phyloP scores from a whole-genome alignment of 2,888 invertebrate species.

The Dynastes tityus region DNA sequence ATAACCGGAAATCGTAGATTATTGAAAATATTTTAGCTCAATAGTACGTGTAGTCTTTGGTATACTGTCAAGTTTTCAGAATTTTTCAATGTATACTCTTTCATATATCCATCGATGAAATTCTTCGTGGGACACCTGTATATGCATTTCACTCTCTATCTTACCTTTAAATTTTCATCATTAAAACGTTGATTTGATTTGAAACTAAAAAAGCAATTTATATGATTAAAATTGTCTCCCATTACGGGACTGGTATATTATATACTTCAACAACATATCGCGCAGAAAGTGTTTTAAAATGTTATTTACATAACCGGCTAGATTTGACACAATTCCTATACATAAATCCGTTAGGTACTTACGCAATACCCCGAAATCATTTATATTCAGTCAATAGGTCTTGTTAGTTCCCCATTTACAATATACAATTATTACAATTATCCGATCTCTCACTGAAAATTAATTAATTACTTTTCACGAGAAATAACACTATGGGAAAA shows the following conservation, averaged over 20 bases:
- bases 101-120: too few species aligned
- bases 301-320: conserved; percentile 28
- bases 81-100: too few species aligned
- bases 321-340: conserved; percentile 19
- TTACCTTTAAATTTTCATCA: too few species aligned
- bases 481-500: conserved; percentile 7
- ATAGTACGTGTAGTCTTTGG: too few species aligned
- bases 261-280: neutral
- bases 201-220: neutral
- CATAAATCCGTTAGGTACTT: conserved; percentile 2
- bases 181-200: too few species aligned
- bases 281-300: conserved; percentile 20
- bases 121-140: neutral
- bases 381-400: conserved; percentile 5
- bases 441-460: conserved; percentile 27
- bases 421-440: neutral
- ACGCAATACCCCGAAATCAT: neutral
- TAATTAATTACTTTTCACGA: conserved; percentile 7
- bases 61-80: too few species aligned
- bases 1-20: too few species aligned
- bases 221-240: too few species aligned
- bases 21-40: too few species aligned
- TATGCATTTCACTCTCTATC: too few species aligned
- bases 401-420: neutral
- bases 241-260: neutral